Percentiles rank a stretch among this genome's conserved stretches.
Conservation (phyloP, 2,888 invertebrate species). For the Aplocera efformata region DNA sequence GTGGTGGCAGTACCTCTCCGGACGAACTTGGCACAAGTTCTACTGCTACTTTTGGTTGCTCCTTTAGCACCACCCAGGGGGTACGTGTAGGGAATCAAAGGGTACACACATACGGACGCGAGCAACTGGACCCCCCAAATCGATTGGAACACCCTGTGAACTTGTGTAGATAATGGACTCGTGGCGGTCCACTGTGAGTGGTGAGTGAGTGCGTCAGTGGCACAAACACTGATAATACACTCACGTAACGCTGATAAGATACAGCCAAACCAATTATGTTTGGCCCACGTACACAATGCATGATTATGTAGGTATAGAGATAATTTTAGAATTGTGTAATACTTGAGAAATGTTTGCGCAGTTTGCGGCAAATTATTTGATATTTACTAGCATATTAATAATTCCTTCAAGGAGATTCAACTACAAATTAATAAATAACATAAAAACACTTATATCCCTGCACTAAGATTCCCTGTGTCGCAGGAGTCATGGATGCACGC, state of each 20-base stretch:
- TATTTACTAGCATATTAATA: no score
- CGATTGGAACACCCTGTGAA: slow-evolving; percentile 13
- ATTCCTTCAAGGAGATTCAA: no score
- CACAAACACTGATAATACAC: slow-evolving; percentile 50
- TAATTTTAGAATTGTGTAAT: background rate
- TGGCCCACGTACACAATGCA: slow-evolving; percentile 39
- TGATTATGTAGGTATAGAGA: slow-evolving; percentile 32
- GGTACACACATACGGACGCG: background rate
- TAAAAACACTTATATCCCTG: no score
- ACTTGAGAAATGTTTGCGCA: no score
- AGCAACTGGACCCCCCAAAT: background rate
- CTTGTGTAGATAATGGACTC: slow-evolving; percentile 13
- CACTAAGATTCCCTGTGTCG: no score
- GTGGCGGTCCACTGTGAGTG: slow-evolving; percentile 26
- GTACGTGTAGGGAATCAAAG: background rate
- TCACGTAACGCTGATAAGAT: slow-evolving; percentile 53
- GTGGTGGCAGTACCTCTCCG: no score
- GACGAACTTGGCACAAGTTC: no score
- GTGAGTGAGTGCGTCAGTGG: slow-evolving; percentile 36
- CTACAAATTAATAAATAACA: no score
- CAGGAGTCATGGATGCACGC: no score
- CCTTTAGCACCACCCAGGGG: no score
- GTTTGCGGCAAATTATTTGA: no score
- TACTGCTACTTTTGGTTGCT: no score
- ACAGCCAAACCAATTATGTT: slow-evolving; percentile 47